A percentile compares a stretch with the other conserved stretches of the same genome.
These are phyloP conservation scores for Dicrostonyx torquatus DNA, from an alignment of 2,797 vertebrate species.

Conservation along the genomic window DNA sequence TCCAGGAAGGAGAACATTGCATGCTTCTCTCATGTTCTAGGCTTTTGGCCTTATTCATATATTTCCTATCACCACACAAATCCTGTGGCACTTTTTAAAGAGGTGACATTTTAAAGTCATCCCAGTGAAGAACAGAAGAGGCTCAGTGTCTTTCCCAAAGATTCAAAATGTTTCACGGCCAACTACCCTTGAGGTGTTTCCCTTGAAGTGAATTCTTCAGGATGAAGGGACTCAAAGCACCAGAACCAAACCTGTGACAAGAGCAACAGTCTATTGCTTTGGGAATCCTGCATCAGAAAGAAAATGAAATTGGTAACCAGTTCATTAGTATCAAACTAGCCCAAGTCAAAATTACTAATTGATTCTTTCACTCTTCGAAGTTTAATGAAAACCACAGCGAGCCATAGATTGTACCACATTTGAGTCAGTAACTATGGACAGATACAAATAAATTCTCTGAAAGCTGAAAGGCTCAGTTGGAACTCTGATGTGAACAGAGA, in stretches of 20 bases:
- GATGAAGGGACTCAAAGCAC: background rate
- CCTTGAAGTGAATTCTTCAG: conserved; percentile 22
- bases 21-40: background rate
- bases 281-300: background rate
- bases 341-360: background rate
- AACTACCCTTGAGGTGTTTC: background rate
- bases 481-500: conserved; percentile 56
- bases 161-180: background rate
- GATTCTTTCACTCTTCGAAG: conserved; percentile 11
- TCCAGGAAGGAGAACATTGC: background rate
- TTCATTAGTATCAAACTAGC: conserved; percentile 33
- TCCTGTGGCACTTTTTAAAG: background rate
- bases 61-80: background rate
- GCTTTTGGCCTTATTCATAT: background rate
- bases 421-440: conserved; percentile 11
- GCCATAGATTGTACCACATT: background rate
- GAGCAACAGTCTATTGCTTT: background rate
- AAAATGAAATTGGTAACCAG: background rate
- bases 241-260: background rate
- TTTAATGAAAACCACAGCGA: background rate
- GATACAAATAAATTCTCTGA: background rate
- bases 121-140: background rate
- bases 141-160: background rate
- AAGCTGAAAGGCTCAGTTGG: background rate
- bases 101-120: background rate